Evolutionary conservation across 2,888 invertebrate genomes (phyloP).

Genomic region (Gisinianus flammeolus): DNA sequence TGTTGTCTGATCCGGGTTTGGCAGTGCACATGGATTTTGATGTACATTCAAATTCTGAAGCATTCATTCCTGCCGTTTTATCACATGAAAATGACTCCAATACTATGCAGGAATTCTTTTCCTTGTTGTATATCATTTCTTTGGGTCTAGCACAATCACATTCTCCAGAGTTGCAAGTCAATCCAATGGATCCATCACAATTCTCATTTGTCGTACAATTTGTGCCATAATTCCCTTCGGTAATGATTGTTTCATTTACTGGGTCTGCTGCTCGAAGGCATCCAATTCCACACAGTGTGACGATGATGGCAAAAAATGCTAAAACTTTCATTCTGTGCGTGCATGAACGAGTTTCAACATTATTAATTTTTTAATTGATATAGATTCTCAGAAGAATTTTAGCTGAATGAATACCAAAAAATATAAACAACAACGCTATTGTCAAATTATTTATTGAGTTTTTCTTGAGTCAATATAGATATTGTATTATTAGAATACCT

Average conservation of each 20-base stretch:
- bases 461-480: too few relatives aligned
- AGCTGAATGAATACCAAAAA: too few relatives aligned
- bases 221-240: not conserved
- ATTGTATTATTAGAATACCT: too few relatives aligned
- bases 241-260: not conserved
- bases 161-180: slow-evolving; percentile 5
- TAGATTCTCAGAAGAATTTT: too few relatives aligned
- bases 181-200: slow-evolving; percentile 13
- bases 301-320: too few relatives aligned
- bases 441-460: too few relatives aligned
- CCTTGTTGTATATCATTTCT: slow-evolving; percentile 29
- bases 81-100: slow-evolving; percentile 25
- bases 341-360: too few relatives aligned
- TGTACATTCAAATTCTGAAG: slow-evolving; percentile 9
- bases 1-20: not conserved
- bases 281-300: too few relatives aligned
- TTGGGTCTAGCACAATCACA: slow-evolving; percentile 28
- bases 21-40: slow-evolving; percentile 5
- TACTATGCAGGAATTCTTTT: slow-evolving; percentile 15
- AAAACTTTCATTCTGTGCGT: too few relatives aligned
- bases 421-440: too few relatives aligned
- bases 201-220: slow-evolving; percentile 10
- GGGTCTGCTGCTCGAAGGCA: too few relatives aligned
- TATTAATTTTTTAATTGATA: too few relatives aligned
- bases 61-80: not conserved